phyloP scores from a whole-genome alignment of 2,113 vertebrate species.

The Phocoena sinus region DNA sequence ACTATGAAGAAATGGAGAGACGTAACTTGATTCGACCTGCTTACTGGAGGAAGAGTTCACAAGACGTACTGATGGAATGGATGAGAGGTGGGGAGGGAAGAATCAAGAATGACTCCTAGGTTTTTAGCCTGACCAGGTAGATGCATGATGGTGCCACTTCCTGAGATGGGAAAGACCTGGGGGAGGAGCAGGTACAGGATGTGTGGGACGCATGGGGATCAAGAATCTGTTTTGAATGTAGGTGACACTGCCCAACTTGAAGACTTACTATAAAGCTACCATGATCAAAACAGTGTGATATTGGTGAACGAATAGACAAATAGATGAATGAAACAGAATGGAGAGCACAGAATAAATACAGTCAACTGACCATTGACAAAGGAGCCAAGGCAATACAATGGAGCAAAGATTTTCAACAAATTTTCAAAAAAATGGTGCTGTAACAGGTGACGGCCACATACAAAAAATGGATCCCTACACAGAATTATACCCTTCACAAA shows the following conservation, averaged over 20 bases:
- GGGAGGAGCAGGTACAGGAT: not conserved
- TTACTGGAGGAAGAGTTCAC: not conserved
- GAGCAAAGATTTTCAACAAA: not conserved
- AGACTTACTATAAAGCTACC: not conserved
- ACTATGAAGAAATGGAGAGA: not conserved
- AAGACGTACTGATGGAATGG: not conserved
- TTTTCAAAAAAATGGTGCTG: not conserved
- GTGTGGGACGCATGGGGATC: not conserved
- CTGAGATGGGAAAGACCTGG: not conserved
- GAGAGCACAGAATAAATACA: not conserved
- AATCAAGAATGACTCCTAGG: not conserved
- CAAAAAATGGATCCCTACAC: not conserved
- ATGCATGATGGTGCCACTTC: not conserved
- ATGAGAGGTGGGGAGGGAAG: not conserved
- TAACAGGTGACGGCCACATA: not conserved
- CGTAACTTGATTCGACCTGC: not conserved
- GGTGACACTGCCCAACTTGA: not conserved
- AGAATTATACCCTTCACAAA: not conserved
- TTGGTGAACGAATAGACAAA: not conserved
- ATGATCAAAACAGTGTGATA: not conserved
- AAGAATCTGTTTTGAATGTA: not conserved
- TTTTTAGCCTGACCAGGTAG: not conserved
- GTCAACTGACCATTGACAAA: not conserved
- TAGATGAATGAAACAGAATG: not conserved
- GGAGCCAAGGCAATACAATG: not conserved